Percentiles rank a stretch among this genome's conserved stretches.
These are phyloP conservation scores for Lepilemur septentrionalis DNA, from an alignment of 2,797 vertebrate species.

Conservation along the genomic window DNA sequence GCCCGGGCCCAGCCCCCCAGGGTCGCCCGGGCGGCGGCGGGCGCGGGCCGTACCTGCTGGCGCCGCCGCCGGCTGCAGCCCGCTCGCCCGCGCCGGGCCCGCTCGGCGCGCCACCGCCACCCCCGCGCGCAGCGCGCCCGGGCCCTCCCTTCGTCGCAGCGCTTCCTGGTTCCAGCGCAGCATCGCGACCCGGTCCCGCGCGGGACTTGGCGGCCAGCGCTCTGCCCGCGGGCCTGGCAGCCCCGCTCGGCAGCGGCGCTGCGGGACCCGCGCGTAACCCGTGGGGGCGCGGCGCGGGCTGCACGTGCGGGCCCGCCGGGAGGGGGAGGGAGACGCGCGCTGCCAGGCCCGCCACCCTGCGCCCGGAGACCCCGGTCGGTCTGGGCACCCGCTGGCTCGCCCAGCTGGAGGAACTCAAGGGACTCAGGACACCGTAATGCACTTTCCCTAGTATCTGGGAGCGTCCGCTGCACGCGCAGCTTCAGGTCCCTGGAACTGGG, in stretches of 20 bases:
- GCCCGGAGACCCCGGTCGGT: background rate
- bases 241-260: background rate
- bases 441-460: background rate
- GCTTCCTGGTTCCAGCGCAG: constrained; percentile 95
- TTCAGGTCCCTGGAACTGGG: background rate
- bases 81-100: constrained; percentile 40
- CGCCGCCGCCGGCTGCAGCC: constrained; percentile 50
- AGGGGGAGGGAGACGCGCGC: background rate
- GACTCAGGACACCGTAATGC: background rate
- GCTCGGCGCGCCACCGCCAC: constrained; percentile 59
- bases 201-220: background rate
- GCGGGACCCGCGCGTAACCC: constrained; percentile 35
- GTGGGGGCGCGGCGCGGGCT: background rate
- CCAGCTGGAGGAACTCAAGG: background rate
- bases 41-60: constrained; percentile 54
- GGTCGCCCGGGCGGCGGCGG: background rate
- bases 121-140: constrained; percentile 79
- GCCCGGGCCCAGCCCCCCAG: background rate
- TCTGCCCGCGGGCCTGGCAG: background rate
- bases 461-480: background rate
- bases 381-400: background rate
- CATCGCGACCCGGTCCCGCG: constrained; percentile 83
- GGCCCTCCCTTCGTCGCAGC: constrained; percentile 93
- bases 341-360: background rate
- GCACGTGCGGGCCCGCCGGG: background rate